These are phyloP conservation scores for Echinops telfairi DNA, from an alignment of 2,113 vertebrate genomes.

Conservation along the genomic window DNA sequence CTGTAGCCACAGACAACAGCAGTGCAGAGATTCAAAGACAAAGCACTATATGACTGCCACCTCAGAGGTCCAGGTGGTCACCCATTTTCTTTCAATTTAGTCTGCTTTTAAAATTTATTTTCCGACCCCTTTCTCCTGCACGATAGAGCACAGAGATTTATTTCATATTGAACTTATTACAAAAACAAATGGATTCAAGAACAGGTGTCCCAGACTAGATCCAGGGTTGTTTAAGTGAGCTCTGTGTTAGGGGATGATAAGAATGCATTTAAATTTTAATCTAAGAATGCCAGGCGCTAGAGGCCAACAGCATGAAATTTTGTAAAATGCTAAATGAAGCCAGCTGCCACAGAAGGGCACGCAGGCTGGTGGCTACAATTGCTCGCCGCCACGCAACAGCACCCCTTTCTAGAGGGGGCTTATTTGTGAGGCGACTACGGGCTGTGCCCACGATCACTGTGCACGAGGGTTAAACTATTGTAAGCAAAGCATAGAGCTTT, in stretches of 20 bases:
- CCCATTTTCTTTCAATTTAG: too few relatives aligned
- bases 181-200: conserved; percentile 59
- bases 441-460: too few relatives aligned
- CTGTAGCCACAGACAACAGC: too few relatives aligned
- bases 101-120: too few relatives aligned
- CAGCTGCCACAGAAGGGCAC: conserved; percentile 57
- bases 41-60: too few relatives aligned
- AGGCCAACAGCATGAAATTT: conserved; percentile 69
- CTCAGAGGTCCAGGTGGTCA: too few relatives aligned
- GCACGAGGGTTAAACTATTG: too few relatives aligned
- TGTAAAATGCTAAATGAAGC: conserved; percentile 69
- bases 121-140: not conserved
- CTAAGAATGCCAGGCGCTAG: conserved; percentile 49
- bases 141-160: conserved; percentile 40
- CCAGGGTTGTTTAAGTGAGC: conserved; percentile 56
- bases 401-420: too few relatives aligned
- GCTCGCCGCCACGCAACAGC: not conserved
- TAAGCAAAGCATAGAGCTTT: too few relatives aligned
- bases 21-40: too few relatives aligned
- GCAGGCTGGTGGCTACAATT: conserved; percentile 39
- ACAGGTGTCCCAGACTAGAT: conserved; percentile 64
- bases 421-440: too few relatives aligned
- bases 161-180: conserved; percentile 47
- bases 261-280: conserved; percentile 69
- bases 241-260: conserved; percentile 51